Percentiles rank a stretch among this genome's conserved stretches.
These are phyloP conservation scores for Mesorhabditis sp. DNA, from an alignment of 2,888 invertebrate genomes.

Conservation along the genomic window DNA sequence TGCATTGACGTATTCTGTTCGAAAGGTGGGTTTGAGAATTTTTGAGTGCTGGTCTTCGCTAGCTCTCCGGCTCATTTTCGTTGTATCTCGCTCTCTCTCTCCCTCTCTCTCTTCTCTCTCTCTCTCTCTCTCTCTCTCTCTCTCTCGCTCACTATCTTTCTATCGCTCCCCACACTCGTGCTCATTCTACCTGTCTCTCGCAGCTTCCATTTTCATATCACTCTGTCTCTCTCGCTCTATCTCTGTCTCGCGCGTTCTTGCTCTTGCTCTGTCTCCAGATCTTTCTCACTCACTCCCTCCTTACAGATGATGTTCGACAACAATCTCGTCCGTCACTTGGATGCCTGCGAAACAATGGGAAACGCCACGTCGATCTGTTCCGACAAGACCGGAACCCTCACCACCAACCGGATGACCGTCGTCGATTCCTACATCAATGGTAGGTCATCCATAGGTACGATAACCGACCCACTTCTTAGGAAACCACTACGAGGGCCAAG, in stretches of 20 bases:
- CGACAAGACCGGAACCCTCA: constrained; percentile 65
- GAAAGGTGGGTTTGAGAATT: constrained; percentile 67
- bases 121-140: too few relatives aligned
- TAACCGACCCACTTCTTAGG: constrained; percentile 13
- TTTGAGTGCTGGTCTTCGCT: not conserved
- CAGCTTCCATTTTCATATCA: too few relatives aligned
- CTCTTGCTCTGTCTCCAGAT: too few relatives aligned
- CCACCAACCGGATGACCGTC: constrained; percentile 65
- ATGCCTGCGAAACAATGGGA: constrained; percentile 66
- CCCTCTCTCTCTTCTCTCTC: too few relatives aligned
- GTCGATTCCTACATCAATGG: constrained; percentile 65
- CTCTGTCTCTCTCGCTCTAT: too few relatives aligned
- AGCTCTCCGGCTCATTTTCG: not conserved
- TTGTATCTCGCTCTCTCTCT: too few relatives aligned
- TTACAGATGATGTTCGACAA: constrained; percentile 64
- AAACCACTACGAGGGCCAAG: constrained; percentile 41
- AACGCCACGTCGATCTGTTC: constrained; percentile 66
- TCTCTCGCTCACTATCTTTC: too few relatives aligned
- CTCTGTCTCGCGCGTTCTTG: too few relatives aligned
- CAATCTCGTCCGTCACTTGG: constrained; percentile 65
- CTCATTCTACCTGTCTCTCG: not conserved
- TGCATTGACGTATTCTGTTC: constrained; percentile 96
- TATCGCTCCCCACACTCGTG: too few relatives aligned
- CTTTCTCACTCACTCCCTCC: not conserved
- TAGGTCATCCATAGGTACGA: not conserved